Percentiles rank a stretch among this genome's conserved stretches.
Evolutionary conservation across 2,888 invertebrate genomes (phyloP).

Genomic region (Protonemura montana): DNA sequence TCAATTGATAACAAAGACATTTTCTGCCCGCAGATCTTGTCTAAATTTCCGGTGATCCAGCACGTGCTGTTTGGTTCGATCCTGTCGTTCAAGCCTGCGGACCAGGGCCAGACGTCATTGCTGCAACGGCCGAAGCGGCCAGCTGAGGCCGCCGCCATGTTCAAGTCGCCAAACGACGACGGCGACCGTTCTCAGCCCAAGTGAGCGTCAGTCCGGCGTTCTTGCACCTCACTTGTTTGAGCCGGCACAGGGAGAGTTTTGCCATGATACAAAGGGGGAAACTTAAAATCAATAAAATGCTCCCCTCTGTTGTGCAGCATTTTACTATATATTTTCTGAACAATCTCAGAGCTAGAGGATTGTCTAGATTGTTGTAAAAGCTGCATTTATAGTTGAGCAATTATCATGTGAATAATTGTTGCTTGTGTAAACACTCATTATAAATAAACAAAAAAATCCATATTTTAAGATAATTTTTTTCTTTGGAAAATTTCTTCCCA

Average conservation of each 20-base stretch:
- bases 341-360: not conserved
- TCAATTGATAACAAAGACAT: not conserved
- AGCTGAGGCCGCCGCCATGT: not conserved
- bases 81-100: conserved; percentile 71
- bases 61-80: conserved; percentile 93
- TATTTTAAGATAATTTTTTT: too few species aligned
- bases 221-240: not conserved
- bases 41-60: conserved; percentile 94
- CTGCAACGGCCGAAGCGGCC: not conserved
- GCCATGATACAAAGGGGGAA: not conserved
- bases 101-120: conserved; percentile 34
- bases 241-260: not conserved
- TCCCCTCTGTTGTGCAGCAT: not conserved
- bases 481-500: too few species aligned
- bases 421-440: not conserved
- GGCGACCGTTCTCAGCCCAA: not conserved
- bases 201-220: not conserved
- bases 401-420: not conserved
- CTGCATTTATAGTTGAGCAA: not conserved
- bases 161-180: not conserved
- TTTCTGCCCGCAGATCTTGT: conserved; percentile 68
- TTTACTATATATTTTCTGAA: not conserved
- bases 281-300: not conserved
- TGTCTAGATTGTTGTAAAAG: not conserved
- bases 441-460: not conserved